phyloP scores from a whole-genome alignment of 2,113 vertebrate genomes.

The Garra rufa region DNA sequence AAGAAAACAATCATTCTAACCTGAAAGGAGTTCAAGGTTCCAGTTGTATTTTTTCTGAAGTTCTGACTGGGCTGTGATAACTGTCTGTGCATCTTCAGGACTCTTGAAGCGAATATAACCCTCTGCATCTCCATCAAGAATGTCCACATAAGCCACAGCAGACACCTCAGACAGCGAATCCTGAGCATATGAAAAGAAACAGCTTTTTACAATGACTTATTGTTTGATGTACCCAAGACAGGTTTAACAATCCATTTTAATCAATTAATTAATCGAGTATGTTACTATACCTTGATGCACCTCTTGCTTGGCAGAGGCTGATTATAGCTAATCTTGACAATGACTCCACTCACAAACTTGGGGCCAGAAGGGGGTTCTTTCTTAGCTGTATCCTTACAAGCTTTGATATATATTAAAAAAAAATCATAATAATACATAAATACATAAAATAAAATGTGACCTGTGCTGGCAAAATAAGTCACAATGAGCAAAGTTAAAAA shows the following conservation, averaged over 20 bases:
- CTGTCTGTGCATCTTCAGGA: conserved; percentile 82
- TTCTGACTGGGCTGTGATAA: conserved; percentile 72
- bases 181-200: conserved; percentile 65
- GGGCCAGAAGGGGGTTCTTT: conserved; percentile 80
- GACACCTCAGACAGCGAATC: conserved; percentile 82
- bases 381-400: conserved; percentile 64
- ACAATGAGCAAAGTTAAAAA: too few species aligned
- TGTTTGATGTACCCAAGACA: background rate
- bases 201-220: background rate
- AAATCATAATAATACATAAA: too few species aligned
- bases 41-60: conserved; percentile 86
- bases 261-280: background rate
- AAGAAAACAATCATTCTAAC: conserved; percentile 68
- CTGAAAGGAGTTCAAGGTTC: conserved; percentile 87
- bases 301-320: conserved; percentile 88
- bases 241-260: background rate
- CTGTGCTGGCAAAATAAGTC: too few species aligned
- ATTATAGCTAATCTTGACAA: conserved; percentile 87
- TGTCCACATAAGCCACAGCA: conserved; percentile 89
- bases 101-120: conserved; percentile 86
- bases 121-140: conserved; percentile 90
- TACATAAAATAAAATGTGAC: too few species aligned
- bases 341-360: conserved; percentile 89
- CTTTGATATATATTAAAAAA: conserved; percentile 35
- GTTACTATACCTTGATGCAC: conserved; percentile 82